phyloP scores from a whole-genome alignment of 2,797 vertebrate species.

The Spheniscus humboldti region DNA sequence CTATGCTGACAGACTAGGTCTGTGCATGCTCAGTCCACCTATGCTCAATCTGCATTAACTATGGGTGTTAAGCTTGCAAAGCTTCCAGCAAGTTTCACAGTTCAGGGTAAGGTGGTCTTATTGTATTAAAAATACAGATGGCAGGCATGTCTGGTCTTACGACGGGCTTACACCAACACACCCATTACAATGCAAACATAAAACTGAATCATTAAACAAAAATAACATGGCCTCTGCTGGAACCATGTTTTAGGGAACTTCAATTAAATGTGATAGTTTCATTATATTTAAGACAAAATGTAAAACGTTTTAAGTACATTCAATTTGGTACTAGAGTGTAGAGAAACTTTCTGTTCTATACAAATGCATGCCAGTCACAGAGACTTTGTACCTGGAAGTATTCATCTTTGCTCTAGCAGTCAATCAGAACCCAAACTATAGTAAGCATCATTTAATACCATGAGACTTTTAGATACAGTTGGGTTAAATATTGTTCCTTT shows the following conservation, averaged over 20 bases:
- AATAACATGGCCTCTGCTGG: background rate
- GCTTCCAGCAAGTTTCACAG: background rate
- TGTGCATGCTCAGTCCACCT: background rate
- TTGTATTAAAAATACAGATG: background rate
- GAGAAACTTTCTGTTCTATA: background rate
- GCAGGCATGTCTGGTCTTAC: background rate
- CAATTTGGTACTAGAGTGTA: fast-evolving
- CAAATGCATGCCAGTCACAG: background rate
- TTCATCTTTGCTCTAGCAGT: background rate
- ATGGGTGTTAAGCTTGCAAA: background rate
- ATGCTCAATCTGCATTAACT: background rate
- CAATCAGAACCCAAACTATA: background rate
- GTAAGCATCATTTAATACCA: background rate
- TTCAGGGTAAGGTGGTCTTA: background rate
- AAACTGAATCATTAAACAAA: background rate
- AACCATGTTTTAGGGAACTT: background rate
- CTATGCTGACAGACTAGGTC: background rate
- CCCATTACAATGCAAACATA: background rate
- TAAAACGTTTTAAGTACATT: background rate
- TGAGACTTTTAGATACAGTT: background rate
- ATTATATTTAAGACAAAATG: background rate
- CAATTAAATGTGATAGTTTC: background rate
- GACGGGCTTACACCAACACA: background rate
- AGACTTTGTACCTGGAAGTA: background rate
- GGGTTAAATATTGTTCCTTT: background rate